Evolutionary conservation across 2,113 vertebrate genomes (phyloP).

Genomic region (Bubo bubo): DNA sequence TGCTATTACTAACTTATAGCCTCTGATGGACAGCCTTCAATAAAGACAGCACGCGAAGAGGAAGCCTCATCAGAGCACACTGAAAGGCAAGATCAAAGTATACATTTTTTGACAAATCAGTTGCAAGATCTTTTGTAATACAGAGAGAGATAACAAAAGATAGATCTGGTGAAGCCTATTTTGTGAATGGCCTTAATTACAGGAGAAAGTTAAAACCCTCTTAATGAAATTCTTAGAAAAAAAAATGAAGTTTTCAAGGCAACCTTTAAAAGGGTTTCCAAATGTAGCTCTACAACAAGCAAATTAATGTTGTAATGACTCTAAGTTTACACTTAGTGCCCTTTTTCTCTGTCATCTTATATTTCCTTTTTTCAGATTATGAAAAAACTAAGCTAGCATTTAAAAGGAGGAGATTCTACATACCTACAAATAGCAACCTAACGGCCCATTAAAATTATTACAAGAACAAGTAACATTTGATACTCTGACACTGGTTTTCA

Average conservation of each 20-base stretch:
- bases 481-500: background rate
- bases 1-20: background rate
- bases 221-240: background rate
- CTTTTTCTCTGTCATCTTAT: background rate
- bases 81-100: background rate
- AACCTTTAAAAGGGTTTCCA: background rate
- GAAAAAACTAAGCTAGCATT: background rate
- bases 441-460: background rate
- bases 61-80: background rate
- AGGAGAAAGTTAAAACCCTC: background rate
- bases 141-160: background rate
- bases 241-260: background rate
- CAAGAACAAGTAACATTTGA: background rate
- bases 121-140: background rate
- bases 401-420: background rate
- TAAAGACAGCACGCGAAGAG: fast-evolving
- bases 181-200: background rate
- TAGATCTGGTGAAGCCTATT: background rate
- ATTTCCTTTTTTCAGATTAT: background rate
- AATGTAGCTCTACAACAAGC: background rate
- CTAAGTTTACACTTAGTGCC: background rate
- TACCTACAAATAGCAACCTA: background rate
- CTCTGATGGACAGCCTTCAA: background rate
- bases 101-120: background rate
- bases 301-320: background rate